A percentile compares a stretch with the other conserved stretches of the same genome.
Evolutionary conservation across 2,888 invertebrate species (phyloP).

Genomic region (Dendrolimus houi): DNA sequence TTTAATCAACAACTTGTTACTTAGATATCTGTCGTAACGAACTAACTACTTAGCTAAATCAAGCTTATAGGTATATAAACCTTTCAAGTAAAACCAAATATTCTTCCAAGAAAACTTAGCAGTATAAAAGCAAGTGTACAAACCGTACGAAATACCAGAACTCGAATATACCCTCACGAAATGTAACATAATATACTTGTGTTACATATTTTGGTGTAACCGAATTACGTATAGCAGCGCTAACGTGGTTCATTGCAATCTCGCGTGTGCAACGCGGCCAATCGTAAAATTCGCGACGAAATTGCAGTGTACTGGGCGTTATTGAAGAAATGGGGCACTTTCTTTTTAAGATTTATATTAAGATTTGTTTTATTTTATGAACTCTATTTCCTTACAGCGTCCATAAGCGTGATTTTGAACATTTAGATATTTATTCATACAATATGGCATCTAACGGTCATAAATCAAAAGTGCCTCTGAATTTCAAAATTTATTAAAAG

Average conservation of each 20-base stretch:
- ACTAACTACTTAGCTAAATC: too few species aligned
- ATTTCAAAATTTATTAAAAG: too few species aligned
- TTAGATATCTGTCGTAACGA: too few species aligned
- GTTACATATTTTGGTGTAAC: background rate
- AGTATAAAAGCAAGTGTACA: background rate
- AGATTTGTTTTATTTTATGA: background rate
- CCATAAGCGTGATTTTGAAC: background rate
- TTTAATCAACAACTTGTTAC: too few species aligned
- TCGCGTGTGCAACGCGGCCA: slow-evolving; percentile 12
- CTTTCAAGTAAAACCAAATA: too few species aligned
- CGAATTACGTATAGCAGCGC: background rate
- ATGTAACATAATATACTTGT: background rate
- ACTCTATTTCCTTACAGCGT: background rate
- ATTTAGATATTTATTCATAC: background rate
- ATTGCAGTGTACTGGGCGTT: background rate
- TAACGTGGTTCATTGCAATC: slow-evolving; percentile 10
- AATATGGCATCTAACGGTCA: too few species aligned
- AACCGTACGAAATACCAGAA: background rate
- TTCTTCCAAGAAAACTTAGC: too few species aligned
- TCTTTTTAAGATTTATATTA: background rate
- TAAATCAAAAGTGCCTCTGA: too few species aligned
- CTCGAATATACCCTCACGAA: background rate
- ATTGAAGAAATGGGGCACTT: background rate
- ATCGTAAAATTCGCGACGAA: slow-evolving; percentile 6
- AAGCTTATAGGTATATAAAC: too few species aligned